Conservation (phyloP, 2,113 vertebrate species). For the Cardinalis cardinalis region DNA sequence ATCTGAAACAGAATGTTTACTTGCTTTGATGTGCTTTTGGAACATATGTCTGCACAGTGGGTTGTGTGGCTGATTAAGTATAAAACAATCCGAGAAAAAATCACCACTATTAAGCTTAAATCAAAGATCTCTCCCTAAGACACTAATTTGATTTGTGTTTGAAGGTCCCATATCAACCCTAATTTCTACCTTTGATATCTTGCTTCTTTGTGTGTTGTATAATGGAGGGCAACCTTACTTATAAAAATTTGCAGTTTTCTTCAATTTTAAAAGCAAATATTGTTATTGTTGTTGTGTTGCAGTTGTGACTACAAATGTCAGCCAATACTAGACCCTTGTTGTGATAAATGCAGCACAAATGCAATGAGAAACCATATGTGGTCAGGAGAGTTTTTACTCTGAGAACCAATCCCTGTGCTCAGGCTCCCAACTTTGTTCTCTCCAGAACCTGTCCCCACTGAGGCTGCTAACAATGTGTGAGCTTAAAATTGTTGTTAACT, state of each 20-base stretch:
- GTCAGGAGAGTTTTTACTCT: background rate
- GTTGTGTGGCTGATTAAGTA: conserved; percentile 56
- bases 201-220: conserved; percentile 14
- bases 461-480: background rate
- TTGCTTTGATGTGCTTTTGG: conserved; percentile 65
- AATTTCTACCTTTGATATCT: conserved; percentile 53
- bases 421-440: background rate
- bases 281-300: conserved; percentile 51
- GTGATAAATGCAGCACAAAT: background rate
- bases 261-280: conserved; percentile 24
- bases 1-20: conserved; percentile 70
- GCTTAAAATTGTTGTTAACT: background rate
- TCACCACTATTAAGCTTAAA: conserved; percentile 63
- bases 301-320: background rate
- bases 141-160: conserved; percentile 63
- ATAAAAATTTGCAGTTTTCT: background rate
- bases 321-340: background rate
- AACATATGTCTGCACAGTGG: conserved; percentile 61
- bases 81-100: conserved; percentile 53
- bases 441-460: background rate
- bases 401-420: background rate
- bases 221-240: conserved; percentile 50
- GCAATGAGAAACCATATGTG: background rate
- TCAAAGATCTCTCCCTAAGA: conserved; percentile 60
- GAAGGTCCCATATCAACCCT: conserved; percentile 17